Conservation (phyloP, 2,113 vertebrate species). For the Grus americana region DNA sequence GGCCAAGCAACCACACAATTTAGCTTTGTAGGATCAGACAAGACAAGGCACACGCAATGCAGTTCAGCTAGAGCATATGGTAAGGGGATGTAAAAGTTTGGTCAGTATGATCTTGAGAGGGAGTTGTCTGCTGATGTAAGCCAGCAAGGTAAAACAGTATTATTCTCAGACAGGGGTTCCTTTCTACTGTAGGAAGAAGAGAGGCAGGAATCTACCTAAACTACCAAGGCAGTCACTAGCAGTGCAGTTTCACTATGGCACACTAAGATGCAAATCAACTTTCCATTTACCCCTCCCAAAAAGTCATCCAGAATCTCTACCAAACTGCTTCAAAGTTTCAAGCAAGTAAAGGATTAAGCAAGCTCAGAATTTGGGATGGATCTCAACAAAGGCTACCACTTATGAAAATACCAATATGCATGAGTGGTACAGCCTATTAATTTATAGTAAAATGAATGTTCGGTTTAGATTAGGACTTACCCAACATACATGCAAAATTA, state of each 20-base stretch:
- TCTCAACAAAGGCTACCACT: slow-evolving; percentile 21
- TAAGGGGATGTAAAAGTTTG: neutral
- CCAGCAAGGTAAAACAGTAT: neutral
- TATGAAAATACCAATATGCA: neutral
- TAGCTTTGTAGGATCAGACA: neutral
- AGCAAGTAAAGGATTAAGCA: neutral
- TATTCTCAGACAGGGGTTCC: neutral
- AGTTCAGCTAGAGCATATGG: neutral
- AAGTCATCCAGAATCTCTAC: slow-evolving; percentile 6
- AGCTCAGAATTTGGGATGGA: neutral
- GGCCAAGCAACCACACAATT: neutral
- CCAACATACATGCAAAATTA: neutral
- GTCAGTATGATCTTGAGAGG: neutral
- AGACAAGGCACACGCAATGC: neutral
- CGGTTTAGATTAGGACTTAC: neutral
- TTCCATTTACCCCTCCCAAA: neutral
- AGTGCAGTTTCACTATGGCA: neutral
- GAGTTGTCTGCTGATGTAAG: neutral
- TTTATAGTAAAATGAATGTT: neutral
- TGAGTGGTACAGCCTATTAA: neutral
- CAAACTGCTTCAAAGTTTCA: slow-evolving; percentile 15
- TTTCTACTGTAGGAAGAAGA: slow-evolving; percentile 9
- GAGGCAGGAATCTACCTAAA: neutral
- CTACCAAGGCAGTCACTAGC: neutral
- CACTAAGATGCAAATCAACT: neutral